Percentiles rank a stretch among this genome's conserved stretches.
Evolutionary conservation across 2,888 invertebrate genomes (phyloP).

Genomic region (Dasysyrphus tricinctus): DNA sequence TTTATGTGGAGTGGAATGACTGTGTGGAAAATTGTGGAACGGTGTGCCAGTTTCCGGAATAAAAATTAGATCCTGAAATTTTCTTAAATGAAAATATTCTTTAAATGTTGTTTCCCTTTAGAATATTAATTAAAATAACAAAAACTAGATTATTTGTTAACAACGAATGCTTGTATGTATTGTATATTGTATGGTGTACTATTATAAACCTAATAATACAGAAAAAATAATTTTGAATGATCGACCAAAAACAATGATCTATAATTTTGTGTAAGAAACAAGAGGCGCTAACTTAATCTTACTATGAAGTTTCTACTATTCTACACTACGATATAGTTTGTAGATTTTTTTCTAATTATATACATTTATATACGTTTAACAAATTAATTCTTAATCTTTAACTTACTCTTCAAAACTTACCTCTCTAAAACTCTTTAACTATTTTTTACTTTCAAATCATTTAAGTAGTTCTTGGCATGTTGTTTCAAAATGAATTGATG

Average conservation of each 20-base stretch:
- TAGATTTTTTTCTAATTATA: conserved; percentile 13
- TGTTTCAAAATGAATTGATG: conserved; percentile 19
- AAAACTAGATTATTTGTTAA: conserved; percentile 15
- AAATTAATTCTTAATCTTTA: background rate
- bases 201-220: background rate
- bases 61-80: too few relatives aligned
- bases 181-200: background rate
- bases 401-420: background rate
- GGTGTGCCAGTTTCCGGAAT: too few relatives aligned
- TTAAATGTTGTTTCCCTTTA: conserved; percentile 27
- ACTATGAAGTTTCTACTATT: conserved; percentile 8
- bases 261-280: background rate
- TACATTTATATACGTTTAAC: background rate
- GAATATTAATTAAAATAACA: background rate
- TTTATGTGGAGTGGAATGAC: too few relatives aligned
- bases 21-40: too few relatives aligned
- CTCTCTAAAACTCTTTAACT: conserved; percentile 1
- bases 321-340: conserved; percentile 1
- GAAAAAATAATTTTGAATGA: background rate
- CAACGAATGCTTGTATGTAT: conserved; percentile 31
- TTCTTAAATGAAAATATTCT: background rate
- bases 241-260: background rate
- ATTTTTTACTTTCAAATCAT: background rate
- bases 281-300: background rate
- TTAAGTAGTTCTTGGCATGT: conserved; percentile 10